Base-by-base conservation (phyloP, 2,888 invertebrate species). In the Oeneis ivallda region DNA sequence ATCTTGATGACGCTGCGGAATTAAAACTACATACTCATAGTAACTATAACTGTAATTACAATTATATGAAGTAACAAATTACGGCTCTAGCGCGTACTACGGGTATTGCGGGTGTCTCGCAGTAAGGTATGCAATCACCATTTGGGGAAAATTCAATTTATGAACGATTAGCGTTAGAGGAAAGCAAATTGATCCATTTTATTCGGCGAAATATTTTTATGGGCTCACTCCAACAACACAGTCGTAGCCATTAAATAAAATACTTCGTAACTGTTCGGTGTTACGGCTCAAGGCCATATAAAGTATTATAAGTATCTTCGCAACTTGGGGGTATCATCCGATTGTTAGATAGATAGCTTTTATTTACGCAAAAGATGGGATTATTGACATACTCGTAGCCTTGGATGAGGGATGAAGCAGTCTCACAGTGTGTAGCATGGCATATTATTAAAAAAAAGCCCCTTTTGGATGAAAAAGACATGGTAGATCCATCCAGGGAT, bases 201-300 rank as follows among this genome's bases (percentile, higher is more conserved):
- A 32, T 52, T 32, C 50, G 6, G 1, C 32, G 17, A 39, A 15
- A 53, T 53, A 34, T 53, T 37, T 54, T 54, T 54, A 54, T 54
- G 37, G 17, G 17, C 37, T 39, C 17, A 10, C 37, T 53, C 53
- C n/a, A 54, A 54, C 54, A 54, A 54, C 37, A 37, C 37, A 37
- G 37, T 37, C 54, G 37, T 54, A 17, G 37, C 54, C 37, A 53
- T 53, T 53, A 53, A 53, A 37, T 37, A 15, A 53, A 53, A 37
- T 34, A 53, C 53, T 53, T 34, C 53, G 34, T 53, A 53, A 53
- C 53, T 53, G 34, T 53, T 52, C n/a, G 34, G n/a, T 34, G 17
- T 54, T 54, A 37, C 39, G 37, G 17, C 37, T 54, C 54, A 54
- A 54, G 54, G 37, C 52, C 52, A 54, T 54, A 54, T 39, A 53